A percentile compares a stretch with the other conserved stretches of the same genome.
These are phyloP conservation scores for Xanthia icteritia DNA, from an alignment of 2,888 invertebrate genomes.

Conservation along the genomic window DNA sequence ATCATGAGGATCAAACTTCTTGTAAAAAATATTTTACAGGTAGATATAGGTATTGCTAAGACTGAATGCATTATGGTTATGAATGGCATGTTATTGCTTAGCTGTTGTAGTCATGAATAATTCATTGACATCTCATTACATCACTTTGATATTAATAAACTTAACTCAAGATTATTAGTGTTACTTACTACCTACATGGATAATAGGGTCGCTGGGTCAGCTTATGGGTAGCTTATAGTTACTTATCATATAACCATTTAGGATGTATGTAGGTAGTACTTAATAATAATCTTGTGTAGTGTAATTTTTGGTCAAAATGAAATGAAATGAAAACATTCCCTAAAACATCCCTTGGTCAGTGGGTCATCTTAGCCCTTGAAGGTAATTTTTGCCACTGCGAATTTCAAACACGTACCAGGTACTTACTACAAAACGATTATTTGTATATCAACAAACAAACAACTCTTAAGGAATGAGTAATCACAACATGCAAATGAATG, in stretches of 20 bases:
- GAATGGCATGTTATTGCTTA: not conserved
- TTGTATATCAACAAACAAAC: slow-evolving; percentile 20
- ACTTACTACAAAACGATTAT: not conserved
- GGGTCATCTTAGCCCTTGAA: too few relatives aligned
- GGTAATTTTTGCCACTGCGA: not conserved
- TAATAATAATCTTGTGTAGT: not conserved
- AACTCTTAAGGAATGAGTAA: not conserved
- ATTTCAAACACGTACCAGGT: not conserved
- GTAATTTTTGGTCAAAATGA: not conserved
- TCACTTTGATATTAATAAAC: slow-evolving; percentile 16
- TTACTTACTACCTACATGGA: not conserved
- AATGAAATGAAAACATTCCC: not conserved
- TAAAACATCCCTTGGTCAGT: not conserved
- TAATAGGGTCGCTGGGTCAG: too few relatives aligned
- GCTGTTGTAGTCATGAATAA: slow-evolving; percentile 28
- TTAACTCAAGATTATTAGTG: not conserved
- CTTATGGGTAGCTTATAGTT: too few relatives aligned
- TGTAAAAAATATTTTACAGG: not conserved
- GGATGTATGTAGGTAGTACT: not conserved
- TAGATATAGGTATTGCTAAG: not conserved
- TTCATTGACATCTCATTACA: slow-evolving; percentile 31
- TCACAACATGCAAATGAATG: slow-evolving; percentile 16
- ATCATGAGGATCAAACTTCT: not conserved
- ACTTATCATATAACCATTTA: not conserved
- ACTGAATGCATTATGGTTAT: not conserved